Percentiles rank a stretch among this genome's conserved stretches.
Conservation (phyloP, 2,797 vertebrate species). For the Oceanodroma leucorhoa region DNA sequence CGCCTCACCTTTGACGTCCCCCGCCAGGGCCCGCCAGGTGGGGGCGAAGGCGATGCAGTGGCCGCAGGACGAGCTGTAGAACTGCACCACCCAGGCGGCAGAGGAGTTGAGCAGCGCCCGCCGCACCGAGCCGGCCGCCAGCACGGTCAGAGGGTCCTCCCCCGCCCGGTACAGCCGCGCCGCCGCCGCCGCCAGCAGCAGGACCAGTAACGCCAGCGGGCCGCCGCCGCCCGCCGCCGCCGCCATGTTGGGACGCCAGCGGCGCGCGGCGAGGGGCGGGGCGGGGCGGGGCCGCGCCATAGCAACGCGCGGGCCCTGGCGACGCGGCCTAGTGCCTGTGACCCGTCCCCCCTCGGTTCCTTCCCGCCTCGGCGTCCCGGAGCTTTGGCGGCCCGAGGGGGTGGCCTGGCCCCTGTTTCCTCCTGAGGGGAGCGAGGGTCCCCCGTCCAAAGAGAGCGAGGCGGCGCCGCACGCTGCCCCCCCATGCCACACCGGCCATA, state of each 20-base stretch:
- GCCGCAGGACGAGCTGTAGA: constrained; percentile 94
- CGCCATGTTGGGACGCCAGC: constrained; percentile 24
- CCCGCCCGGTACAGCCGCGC: constrained; percentile 79
- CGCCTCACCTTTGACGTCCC: constrained; percentile 87
- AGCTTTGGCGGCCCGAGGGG: background rate
- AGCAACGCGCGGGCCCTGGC: constrained; percentile 5
- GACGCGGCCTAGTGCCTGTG: background rate
- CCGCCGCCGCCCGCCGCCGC: background rate
- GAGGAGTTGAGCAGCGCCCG: constrained; percentile 81
- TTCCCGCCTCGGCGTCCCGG: too few species aligned
- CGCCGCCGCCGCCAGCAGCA: background rate
- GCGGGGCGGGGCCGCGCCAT: background rate
- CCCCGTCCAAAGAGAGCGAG: too few species aligned
- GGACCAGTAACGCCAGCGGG: background rate
- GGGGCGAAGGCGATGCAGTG: constrained; percentile 93
- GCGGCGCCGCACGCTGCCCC: too few species aligned
- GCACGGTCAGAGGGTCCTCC: constrained; percentile 83
- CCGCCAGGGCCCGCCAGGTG: constrained; percentile 88
- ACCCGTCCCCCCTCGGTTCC: too few species aligned
- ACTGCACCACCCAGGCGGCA: constrained; percentile 91
- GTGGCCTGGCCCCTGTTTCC: too few species aligned
- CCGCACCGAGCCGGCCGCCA: constrained; percentile 79
- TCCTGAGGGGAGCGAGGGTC: fast-evolving
- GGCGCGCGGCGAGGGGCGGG: background rate
- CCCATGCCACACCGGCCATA: background rate